A percentile compares a stretch with the other conserved stretches of the same genome.
Conservation (phyloP, 1,140 invertebrate species). For the Drosophila nigromelanica region DNA sequence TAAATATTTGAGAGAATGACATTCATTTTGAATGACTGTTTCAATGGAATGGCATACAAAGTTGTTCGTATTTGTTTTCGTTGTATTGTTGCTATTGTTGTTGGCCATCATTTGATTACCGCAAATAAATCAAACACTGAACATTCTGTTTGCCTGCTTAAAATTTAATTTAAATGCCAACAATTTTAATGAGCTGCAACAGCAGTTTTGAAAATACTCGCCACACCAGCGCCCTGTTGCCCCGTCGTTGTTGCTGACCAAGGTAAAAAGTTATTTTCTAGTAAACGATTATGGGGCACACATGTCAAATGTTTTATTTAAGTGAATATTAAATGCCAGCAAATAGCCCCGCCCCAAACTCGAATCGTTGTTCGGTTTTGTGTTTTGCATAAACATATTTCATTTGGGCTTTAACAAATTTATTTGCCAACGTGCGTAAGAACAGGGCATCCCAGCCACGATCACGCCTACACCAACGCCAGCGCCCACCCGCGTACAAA, state of each 20-base stretch:
- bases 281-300: conserved; percentile 48
- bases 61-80: neutral
- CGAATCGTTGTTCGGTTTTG: conserved; percentile 33
- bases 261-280: conserved; percentile 35
- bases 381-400: conserved; percentile 66
- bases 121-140: conserved; percentile 35
- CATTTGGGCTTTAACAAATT: conserved; percentile 69
- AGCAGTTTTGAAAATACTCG: conserved; percentile 12
- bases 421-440: conserved; percentile 64
- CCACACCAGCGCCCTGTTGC: neutral
- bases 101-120: conserved; percentile 30
- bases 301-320: conserved; percentile 70
- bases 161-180: conserved; percentile 34
- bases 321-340: conserved; percentile 69
- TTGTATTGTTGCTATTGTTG: neutral
- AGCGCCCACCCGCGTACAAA: conserved; percentile 45
- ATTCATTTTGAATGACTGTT: conserved; percentile 1
- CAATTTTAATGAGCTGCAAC: conserved; percentile 47
- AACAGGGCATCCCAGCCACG: conserved; percentile 4
- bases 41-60: neutral
- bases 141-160: conserved; percentile 24
- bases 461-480: conserved; percentile 30
- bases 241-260: conserved; percentile 4
- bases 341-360: conserved; percentile 50
- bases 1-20: conserved; percentile 16